These are phyloP conservation scores for Rhineura floridana DNA, from an alignment of 2,113 vertebrate genomes.

Conservation along the genomic window DNA sequence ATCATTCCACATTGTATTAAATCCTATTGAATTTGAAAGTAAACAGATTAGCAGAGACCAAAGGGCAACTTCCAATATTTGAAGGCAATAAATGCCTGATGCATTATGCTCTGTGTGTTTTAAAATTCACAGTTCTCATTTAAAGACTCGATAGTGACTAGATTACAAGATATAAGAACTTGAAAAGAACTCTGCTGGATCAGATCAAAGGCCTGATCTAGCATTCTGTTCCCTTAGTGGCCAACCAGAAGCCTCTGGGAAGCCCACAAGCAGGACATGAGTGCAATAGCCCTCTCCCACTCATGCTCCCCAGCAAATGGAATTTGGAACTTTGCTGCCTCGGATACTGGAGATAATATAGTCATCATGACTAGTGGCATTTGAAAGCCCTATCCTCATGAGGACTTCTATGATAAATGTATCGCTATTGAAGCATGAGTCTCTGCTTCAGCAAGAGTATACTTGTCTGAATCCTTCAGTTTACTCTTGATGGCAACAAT, in stretches of 20 bases:
- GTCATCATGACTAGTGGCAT: no score
- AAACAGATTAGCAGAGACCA: slow-evolving; percentile 48
- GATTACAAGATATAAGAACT: not conserved
- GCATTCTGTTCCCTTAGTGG: no score
- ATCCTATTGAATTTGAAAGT: slow-evolving; percentile 53
- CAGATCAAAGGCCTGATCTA: no score
- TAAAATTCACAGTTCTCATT: slow-evolving; percentile 25
- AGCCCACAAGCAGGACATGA: not conserved
- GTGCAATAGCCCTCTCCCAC: no score
- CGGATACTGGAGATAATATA: no score
- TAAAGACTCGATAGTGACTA: slow-evolving; percentile 31
- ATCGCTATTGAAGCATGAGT: slow-evolving; percentile 5
- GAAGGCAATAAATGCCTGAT: not conserved
- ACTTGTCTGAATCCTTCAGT: not conserved
- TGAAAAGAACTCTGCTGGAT: no score
- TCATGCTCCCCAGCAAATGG: no score
- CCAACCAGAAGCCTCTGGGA: no score
- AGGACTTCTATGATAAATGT: slow-evolving; percentile 28
- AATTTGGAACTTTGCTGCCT: no score
- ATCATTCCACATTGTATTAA: slow-evolving; percentile 59
- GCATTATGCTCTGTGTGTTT: slow-evolving; percentile 35
- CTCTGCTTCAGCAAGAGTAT: slow-evolving; percentile 12
- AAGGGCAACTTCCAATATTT: slow-evolving; percentile 31
- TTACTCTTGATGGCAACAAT: slow-evolving; percentile 11
- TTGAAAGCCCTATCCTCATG: not conserved